Percentiles rank a stretch among this genome's conserved stretches.
phyloP scores from a whole-genome alignment of 2,113 vertebrate species.

The Pithys albifrons region DNA sequence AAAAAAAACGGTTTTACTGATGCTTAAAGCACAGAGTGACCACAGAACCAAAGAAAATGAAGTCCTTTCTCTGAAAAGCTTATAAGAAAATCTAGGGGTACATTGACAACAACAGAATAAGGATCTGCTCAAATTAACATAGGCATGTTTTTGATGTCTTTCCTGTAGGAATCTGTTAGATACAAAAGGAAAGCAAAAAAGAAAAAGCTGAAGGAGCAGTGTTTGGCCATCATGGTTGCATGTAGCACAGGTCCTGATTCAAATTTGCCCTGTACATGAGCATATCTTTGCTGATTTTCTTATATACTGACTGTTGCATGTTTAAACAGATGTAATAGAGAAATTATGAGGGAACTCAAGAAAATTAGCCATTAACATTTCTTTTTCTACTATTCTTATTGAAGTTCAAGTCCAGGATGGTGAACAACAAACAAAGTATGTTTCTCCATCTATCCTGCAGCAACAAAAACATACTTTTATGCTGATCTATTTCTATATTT shows the following conservation, averaged over 20 bases:
- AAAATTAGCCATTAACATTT: background rate
- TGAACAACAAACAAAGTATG: background rate
- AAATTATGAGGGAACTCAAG: background rate
- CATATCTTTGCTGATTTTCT: background rate
- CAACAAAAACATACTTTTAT: background rate
- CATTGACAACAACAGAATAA: background rate
- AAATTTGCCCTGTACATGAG: background rate
- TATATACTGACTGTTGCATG: background rate
- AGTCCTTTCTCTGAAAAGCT: background rate
- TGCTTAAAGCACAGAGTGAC: background rate
- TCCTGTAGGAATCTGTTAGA: background rate
- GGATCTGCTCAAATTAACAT: background rate
- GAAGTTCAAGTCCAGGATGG: conserved; percentile 42
- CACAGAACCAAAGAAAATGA: background rate
- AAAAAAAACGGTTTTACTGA: background rate
- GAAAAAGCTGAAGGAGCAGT: background rate
- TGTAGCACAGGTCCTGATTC: background rate
- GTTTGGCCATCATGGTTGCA: background rate
- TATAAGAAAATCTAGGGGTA: background rate
- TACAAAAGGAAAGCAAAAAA: background rate
- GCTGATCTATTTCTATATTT: background rate
- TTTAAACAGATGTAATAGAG: background rate
- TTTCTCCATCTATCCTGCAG: background rate
- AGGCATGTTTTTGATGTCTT: background rate
- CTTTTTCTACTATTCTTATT: background rate